Base-by-base conservation (phyloP, 2,888 invertebrate species). In the Lissonota sp. region DNA sequence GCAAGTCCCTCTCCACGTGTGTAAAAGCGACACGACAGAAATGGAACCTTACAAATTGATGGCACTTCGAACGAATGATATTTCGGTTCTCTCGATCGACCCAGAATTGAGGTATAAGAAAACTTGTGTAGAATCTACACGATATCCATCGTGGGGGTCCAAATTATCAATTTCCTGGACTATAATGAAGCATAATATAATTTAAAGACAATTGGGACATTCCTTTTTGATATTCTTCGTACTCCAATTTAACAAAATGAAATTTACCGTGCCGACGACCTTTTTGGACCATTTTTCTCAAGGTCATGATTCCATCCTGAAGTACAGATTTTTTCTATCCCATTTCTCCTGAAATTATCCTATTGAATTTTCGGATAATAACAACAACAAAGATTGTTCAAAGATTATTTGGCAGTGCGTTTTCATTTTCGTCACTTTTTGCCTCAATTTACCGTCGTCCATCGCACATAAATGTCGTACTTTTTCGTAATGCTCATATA, bases 381-480 rank as follows among this genome's bases (percentile, higher is more conserved):
- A 26, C 26, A 26, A 2, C 26, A 26, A 26, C 26, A 26, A 26
- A 26, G 26, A 3, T 26, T 26, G 3, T 26, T 26, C 26, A 26
- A 26, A 26, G 26, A 26, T 26, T 26, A 26, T 26, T 26, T 26
- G 26, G 26, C 26, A 26, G 26, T 26, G 26, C 26, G 3, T 26
- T 26, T 26, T 12, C n/a, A n/a, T n/a, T n/a, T 2, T 12, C 53
- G 42, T 67, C 16, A 40, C 40, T 12, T 10, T 55, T 53, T 55
- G 12, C 6, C 5, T 16, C 4, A 40, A 8, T 51, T 63, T 72
- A 55, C 46, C 39, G 37, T 46, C 53, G 55, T 26, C 26, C 64
- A 64, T 57, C 63, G 46, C 55, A 26, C 26, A 64, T 46, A 26
- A 73, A 73, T 64, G 53, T 53, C 63, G 37, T 63, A 73, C 10